A percentile compares a stretch with the other conserved stretches of the same genome.
Evolutionary conservation across 2,797 vertebrate species (phyloP).

Genomic region (Macropus fuliginosus): DNA sequence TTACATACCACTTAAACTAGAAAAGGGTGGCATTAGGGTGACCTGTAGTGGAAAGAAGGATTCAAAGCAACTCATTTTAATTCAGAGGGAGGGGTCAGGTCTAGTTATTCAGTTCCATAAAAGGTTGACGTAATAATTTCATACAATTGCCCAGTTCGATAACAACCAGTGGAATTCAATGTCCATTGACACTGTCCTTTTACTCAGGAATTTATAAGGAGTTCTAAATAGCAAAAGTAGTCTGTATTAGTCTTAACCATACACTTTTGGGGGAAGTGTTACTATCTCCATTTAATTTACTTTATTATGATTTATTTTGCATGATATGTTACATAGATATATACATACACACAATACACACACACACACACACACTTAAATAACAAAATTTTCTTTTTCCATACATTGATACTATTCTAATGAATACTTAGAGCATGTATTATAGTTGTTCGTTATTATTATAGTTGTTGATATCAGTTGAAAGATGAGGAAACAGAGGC

Average conservation of each 20-base stretch:
- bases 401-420: not conserved
- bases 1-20: slow-evolving; percentile 35
- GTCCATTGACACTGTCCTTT: not conserved
- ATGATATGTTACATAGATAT: no score
- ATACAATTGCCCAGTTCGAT: not conserved
- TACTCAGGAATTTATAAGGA: slow-evolving; percentile 30
- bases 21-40: slow-evolving; percentile 11
- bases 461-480: not conserved
- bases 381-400: not conserved
- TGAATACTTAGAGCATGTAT: not conserved
- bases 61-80: slow-evolving; percentile 30
- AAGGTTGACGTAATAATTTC: slow-evolving; percentile 22
- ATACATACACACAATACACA: no score
- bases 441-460: not conserved
- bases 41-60: slow-evolving; percentile 29
- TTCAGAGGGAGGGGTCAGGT: slow-evolving; percentile 17
- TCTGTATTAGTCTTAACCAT: not conserved
- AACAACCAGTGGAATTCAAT: slow-evolving; percentile 2
- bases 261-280: not conserved
- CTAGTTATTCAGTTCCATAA: slow-evolving; percentile 19
- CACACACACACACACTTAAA: not conserved
- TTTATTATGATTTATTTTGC: not conserved
- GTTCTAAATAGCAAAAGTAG: slow-evolving; percentile 13
- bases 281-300: not conserved
- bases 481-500: not conserved